Base-by-base conservation (phyloP, 2,113 vertebrate species). In the Nyctibius bracteatus region DNA sequence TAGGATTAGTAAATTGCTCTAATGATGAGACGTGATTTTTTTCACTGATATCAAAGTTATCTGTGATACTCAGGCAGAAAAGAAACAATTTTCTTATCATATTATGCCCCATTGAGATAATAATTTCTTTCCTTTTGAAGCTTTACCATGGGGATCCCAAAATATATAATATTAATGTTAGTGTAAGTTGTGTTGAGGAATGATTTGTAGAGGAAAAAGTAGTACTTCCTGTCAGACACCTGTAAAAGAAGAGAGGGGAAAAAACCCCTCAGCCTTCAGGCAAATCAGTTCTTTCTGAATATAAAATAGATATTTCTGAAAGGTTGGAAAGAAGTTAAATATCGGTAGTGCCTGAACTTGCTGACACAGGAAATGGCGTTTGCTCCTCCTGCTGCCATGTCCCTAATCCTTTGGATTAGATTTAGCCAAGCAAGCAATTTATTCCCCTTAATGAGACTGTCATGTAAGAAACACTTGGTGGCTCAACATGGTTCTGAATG, bases 31-130 rank as follows among this genome's bases (percentile, higher is more conserved):
- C 1, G 14, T 2, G 3, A 37, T 0, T 16, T 37, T 67, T 66
- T 71, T 54, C 52, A 47, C 33, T 44, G 9, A 7, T 63, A 39
- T 2, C 2, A 0, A 24, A 1, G 0, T 49, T 62, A 23, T 51
- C 30, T 41, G 0, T 47, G 49, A 55, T 81, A 11, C n/a, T 71
- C 9, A 31, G 41, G 21, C 19, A 72, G 25, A 52, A 66, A 84
- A 73, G 4, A 68, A 86, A 49, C 3, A 3, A 22, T 63, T 67
- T 58, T 21, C 39, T 17, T 66, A 6, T 18, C 6, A 2, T 54
- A 10, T 67, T 68, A 21, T 72, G 8, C 7, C 10, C 4, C 9
- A 15, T 0, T 49, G 44, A 63, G 24, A 39, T 62, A 17, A 47
- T 43, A 57, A n/a, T 23, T 46, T 9, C 14, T 43, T 66, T 87